These are phyloP conservation scores for Garrulus glandarius DNA, from an alignment of 2,797 vertebrate genomes.

Conservation along the genomic window DNA sequence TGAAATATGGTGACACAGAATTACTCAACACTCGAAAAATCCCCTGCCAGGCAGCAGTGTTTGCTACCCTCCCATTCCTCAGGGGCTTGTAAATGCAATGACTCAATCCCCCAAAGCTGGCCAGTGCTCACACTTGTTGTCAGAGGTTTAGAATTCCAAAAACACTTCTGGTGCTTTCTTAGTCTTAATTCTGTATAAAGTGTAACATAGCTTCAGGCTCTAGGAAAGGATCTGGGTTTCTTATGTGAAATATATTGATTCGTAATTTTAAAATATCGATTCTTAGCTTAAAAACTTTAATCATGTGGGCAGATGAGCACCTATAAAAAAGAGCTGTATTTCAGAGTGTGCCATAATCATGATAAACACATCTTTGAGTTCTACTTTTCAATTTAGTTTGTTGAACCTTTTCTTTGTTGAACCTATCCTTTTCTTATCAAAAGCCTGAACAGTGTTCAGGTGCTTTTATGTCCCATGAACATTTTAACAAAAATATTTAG, in stretches of 20 bases:
- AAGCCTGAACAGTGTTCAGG: neutral
- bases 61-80: slow-evolving; percentile 72
- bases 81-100: slow-evolving; percentile 72
- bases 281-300: neutral
- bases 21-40: slow-evolving; percentile 80
- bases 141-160: slow-evolving; percentile 54
- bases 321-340: neutral
- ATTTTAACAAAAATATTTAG: neutral
- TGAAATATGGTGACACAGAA: slow-evolving; percentile 76
- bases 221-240: neutral
- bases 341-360: neutral
- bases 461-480: neutral
- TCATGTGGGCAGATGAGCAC: neutral
- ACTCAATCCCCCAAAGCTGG: slow-evolving; percentile 69
- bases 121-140: slow-evolving; percentile 49
- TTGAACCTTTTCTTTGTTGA: neutral
- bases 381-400: neutral
- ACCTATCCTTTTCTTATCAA: neutral
- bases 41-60: slow-evolving; percentile 64
- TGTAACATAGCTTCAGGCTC: neutral
- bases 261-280: neutral
- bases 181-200: neutral
- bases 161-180: neutral
- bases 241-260: neutral
- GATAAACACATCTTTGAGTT: neutral